Evolutionary conservation across 2,888 invertebrate species (phyloP), one percentile per base, ranked within the genome.

Genomic region (Drosophila cracens): DNA sequence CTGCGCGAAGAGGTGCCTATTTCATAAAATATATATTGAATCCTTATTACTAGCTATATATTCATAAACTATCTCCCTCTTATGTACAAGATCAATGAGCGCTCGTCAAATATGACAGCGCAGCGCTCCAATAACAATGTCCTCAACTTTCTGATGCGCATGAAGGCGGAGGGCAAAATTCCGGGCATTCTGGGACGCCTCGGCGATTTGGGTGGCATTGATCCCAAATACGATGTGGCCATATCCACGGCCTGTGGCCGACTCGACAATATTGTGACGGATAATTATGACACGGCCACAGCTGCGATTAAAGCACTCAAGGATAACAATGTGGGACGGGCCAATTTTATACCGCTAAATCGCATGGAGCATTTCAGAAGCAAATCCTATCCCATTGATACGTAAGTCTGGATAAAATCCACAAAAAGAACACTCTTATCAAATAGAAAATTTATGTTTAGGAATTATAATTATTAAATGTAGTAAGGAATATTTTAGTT

Each of bases 121-220:
- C 95, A 95, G 58, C 94, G 93, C 49, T 96, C 96, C 0, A 95
- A 96, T 31, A 96, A 96, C 36, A 93, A 94, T 78, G 96, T 98
- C 0, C 92, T 98, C 5, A 95, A 97, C 85, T 94, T 96, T 11
- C 93, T 99, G 4, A 97, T 98, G 96, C 95, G 94, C 27, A 96
- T 97, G 89, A 98, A 98, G 92, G 94, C 93, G 1, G 94, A 95
- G 51, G 98, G 99, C 0, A 94, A 94, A 38, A 93, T 99, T 21
- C 95, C 96, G 0, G 99, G 99, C 11, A 95, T 99, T 74, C 95
- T 96, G 90, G 99, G 99, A 0, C 94, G 99, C 92, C 93, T 99
- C 94, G 99, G 99, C 10, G 99, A 99, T 92, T 94, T 99, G 38
- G 99, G 99, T 16, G 98, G 96, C 0, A 99, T 99, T 79, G 98